phyloP scores from a whole-genome alignment of 2,797 vertebrate genomes.

The Chromobotia macracanthus region DNA sequence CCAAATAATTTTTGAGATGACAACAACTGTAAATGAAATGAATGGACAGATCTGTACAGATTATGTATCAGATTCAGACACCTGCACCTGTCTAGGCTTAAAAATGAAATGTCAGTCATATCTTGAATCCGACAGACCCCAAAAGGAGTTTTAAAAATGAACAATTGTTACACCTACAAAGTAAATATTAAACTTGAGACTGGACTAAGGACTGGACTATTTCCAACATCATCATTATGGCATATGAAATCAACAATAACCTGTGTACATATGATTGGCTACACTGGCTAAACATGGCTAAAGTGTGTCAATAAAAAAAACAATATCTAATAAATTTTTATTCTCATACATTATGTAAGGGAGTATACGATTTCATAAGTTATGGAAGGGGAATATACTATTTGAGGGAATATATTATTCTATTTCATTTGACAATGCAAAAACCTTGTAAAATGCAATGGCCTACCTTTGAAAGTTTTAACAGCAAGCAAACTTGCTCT shows the following conservation, averaged over 20 bases:
- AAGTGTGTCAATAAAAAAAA: neutral
- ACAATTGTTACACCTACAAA: neutral
- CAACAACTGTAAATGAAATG: conserved; percentile 20
- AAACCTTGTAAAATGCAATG: neutral
- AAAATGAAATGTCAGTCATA: neutral
- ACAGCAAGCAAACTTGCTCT: neutral
- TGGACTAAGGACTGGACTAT: neutral
- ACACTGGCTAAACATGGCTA: conserved; percentile 26
- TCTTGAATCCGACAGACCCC: neutral
- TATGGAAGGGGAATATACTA: neutral
- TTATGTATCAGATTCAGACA: neutral
- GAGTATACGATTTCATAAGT: neutral
- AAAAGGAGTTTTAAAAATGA: neutral
- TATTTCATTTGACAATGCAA: neutral
- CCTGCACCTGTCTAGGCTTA: neutral
- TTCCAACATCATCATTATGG: neutral
- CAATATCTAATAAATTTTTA: neutral
- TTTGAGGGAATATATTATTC: too few species aligned
- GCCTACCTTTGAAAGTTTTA: neutral
- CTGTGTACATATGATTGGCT: conserved; percentile 7
- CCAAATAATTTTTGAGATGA: conserved; percentile 1
- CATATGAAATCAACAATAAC: conserved; percentile 4
- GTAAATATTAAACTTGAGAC: neutral
- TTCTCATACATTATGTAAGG: conserved; percentile 3
- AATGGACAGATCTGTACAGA: conserved; percentile 10